Evolutionary conservation across 2,113 vertebrate species (phyloP).

Genomic region (Phoenicopterus ruber): DNA sequence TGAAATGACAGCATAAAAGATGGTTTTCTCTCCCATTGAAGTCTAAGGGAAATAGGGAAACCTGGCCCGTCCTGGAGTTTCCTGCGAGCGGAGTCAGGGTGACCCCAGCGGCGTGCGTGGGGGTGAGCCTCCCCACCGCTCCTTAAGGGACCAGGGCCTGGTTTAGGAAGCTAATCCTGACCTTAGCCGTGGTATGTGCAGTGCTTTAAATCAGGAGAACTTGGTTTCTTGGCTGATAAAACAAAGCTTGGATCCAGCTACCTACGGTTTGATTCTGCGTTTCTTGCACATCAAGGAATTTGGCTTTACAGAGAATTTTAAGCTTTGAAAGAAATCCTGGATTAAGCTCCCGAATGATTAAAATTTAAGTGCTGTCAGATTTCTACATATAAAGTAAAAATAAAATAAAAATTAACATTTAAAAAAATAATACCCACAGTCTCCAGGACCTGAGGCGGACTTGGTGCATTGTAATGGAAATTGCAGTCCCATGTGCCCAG

Average conservation of each 20-base stretch:
- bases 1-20: not conserved
- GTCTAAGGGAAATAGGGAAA: not conserved
- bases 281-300: slow-evolving; percentile 53
- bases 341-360: slow-evolving; percentile 56
- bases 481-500: slow-evolving; percentile 52
- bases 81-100: not conserved
- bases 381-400: slow-evolving; percentile 52
- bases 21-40: not conserved
- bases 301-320: slow-evolving; percentile 43
- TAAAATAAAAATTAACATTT: slow-evolving; percentile 68
- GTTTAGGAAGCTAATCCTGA: slow-evolving; percentile 24
- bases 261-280: slow-evolving; percentile 41
- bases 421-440: slow-evolving; percentile 57
- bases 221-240: slow-evolving; percentile 58
- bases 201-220: slow-evolving; percentile 20
- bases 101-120: not conserved
- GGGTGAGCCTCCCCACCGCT: not conserved
- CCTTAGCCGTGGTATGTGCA: slow-evolving; percentile 17
- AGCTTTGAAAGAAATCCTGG: slow-evolving; percentile 52
- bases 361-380: slow-evolving; percentile 56
- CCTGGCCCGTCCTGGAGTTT: not conserved
- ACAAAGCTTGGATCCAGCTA: slow-evolving; percentile 50
- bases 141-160: slow-evolving; percentile 45
- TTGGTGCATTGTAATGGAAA: slow-evolving; percentile 59
- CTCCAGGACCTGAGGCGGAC: slow-evolving; percentile 11